Base-by-base conservation (phyloP, 1,140 invertebrate species). In the Temnothorax curvispinosus region DNA sequence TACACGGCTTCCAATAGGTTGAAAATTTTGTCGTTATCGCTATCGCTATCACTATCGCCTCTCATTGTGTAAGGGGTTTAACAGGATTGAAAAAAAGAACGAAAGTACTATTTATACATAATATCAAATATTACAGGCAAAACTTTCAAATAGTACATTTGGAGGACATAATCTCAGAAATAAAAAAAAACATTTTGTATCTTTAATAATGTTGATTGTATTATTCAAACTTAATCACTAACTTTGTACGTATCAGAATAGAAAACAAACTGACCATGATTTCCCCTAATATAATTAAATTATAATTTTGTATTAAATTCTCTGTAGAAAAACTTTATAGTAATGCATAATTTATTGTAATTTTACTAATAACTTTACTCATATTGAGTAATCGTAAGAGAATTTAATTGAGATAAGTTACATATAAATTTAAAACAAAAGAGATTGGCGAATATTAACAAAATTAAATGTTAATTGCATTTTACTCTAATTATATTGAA, bases 401-500 rank as follows among this genome's bases (percentile, higher is more conserved):
- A 38, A 56, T 3, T 74, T 56, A 56, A 11, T 65, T 65, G 1
- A 65, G n/a, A 65, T 41, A 65, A 65, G n/a, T 65, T 38, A 64
- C 7, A 9, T 65, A 65, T n/a, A 65, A 65, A 38, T 3, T 52
- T 32, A 72, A 32, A 32, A 52, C 32, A 62, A 9, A 52, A 74
- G 27, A 27, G 11, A 32, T 15, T 74, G 27, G 13, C 6, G 1
- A 74, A 38, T 13, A 32, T 76, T 58, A 76, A 5, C 38, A 76
- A 44, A 76, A 62, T 76, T 62, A 15, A 62, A 47, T 41, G 38
- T 15, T 44, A 35, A 64, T 32, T 77, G 1, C 4, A 77, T 77
- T 60, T 76, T 50, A 60, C 18, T 77, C 3, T 41, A 74, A 56
- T 67, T 44, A 67, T 41, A 65, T 65, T 67, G n/a, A 67, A 44